Percentiles rank a stretch among this genome's conserved stretches.
Evolutionary conservation across 1,140 invertebrate species (phyloP).

Genomic region (Eumaeus atala): DNA sequence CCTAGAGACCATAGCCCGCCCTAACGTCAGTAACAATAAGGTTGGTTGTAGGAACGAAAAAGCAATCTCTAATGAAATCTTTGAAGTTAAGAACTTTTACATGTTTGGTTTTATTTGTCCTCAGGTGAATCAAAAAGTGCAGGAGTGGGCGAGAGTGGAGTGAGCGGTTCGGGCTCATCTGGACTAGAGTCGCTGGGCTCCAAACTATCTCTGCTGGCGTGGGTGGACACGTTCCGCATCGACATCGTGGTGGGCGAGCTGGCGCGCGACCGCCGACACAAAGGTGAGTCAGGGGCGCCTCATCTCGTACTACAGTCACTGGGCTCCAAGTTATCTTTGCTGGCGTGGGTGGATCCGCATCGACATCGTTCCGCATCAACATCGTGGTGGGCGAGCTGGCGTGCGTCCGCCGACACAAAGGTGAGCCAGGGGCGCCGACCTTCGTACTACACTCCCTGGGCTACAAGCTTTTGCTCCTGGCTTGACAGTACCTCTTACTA

Average conservation of each 20-base stretch:
- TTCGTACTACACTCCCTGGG: too few species aligned
- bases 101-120: not conserved
- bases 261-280: conserved; percentile 65
- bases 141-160: conserved; percentile 24
- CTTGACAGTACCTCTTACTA: too few species aligned
- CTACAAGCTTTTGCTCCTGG: too few species aligned
- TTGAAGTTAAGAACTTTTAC: too few species aligned
- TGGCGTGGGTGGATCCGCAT: conserved; percentile 80
- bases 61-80: too few species aligned
- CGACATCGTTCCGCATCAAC: conserved; percentile 92
- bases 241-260: conserved; percentile 95
- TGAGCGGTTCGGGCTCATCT: conserved; percentile 40
- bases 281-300: conserved; percentile 35
- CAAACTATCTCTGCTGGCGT: conserved; percentile 90
- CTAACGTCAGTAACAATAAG: too few species aligned
- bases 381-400: conserved; percentile 92
- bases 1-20: too few species aligned
- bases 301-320: too few species aligned
- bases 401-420: conserved; percentile 66
- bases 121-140: conserved; percentile 43
- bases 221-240: conserved; percentile 90
- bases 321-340: too few species aligned
- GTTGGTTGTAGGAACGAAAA: too few species aligned
- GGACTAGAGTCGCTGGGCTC: conserved; percentile 92
- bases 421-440: conserved; percentile 23